Conservation (phyloP, 2,113 vertebrate species). For the Haemorhous mexicanus region DNA sequence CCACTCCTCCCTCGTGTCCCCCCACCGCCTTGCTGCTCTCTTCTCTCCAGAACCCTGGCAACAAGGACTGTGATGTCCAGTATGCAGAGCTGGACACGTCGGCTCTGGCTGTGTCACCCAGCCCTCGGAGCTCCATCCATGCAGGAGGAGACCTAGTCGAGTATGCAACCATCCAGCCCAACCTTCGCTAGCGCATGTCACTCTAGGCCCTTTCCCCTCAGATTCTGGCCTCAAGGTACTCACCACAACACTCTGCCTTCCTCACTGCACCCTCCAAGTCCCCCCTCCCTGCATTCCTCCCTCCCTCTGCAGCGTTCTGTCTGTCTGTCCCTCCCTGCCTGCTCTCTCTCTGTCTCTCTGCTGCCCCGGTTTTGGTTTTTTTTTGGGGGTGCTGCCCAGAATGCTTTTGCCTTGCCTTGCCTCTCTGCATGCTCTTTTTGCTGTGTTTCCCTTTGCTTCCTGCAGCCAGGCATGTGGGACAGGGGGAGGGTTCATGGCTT, state of each 20-base stretch:
- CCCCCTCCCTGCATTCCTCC: not conserved
- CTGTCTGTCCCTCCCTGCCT: not conserved
- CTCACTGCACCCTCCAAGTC: not conserved
- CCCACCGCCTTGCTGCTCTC: conserved; percentile 75
- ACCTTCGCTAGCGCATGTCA: conserved; percentile 84
- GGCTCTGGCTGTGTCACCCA: conserved; percentile 84
- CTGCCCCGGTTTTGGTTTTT: not conserved
- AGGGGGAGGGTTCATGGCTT: not conserved
- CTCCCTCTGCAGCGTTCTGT: not conserved
- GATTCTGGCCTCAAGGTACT: conserved; percentile 88
- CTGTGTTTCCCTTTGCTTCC: not conserved
- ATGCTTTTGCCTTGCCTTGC: not conserved
- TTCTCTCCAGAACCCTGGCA: conserved; percentile 86
- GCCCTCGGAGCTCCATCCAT: conserved; percentile 77
- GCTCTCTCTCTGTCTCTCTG: not conserved
- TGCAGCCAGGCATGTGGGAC: not conserved
- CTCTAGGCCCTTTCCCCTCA: conserved; percentile 82
- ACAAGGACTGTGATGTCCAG: conserved; percentile 87
- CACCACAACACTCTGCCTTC: conserved; percentile 9
- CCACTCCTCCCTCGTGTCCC: conserved; percentile 3
- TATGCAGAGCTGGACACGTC: conserved; percentile 92
- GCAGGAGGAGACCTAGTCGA: conserved; percentile 90
- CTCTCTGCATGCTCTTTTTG: conserved; percentile 10
- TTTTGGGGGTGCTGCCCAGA: not conserved
- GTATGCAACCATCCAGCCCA: conserved; percentile 95